Evolutionary conservation across 1,140 invertebrate genomes (phyloP).

Genomic region (Dendrolimus punctatus): DNA sequence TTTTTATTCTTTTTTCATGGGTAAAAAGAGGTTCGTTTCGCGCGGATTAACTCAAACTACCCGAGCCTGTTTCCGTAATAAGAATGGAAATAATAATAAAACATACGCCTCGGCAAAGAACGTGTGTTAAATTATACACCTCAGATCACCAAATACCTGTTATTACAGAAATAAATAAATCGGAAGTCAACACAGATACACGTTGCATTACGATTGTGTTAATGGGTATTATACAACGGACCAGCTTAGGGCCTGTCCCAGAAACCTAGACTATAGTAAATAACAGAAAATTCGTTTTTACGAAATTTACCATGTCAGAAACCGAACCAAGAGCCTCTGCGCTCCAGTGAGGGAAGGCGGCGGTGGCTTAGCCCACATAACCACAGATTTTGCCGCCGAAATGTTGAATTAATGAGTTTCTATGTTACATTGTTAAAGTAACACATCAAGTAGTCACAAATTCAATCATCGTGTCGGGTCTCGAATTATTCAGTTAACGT

Average conservation of each 20-base stretch:
- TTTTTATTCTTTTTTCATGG: conserved; percentile 47
- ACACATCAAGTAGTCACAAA: conserved; percentile 5
- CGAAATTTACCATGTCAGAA: too few relatives aligned
- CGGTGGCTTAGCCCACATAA: too few relatives aligned
- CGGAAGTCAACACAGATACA: too few relatives aligned
- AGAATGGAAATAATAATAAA: conserved; percentile 66
- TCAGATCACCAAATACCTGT: not conserved
- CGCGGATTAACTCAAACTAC: conserved; percentile 49
- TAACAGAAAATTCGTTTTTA: too few relatives aligned
- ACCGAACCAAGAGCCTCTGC: too few relatives aligned
- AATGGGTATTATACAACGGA: too few relatives aligned
- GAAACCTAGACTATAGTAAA: too few relatives aligned
- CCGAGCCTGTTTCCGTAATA: conserved; percentile 59
- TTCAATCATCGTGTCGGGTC: conserved; percentile 2
- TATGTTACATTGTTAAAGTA: conserved; percentile 15
- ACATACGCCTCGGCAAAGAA: conserved; percentile 36
- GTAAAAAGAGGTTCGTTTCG: conserved; percentile 63
- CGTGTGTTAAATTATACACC: conserved; percentile 51
- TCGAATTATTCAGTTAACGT: conserved; percentile 9
- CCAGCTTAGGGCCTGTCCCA: too few relatives aligned
- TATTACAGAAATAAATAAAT: too few relatives aligned
- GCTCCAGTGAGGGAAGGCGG: too few relatives aligned
- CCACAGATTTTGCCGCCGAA: too few relatives aligned
- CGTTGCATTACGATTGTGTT: too few relatives aligned
- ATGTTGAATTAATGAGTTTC: conserved; percentile 33